A percentile compares a stretch with the other conserved stretches of the same genome.
Evolutionary conservation across 2,797 vertebrate genomes (phyloP).

Genomic region (Antrozous pallidus): DNA sequence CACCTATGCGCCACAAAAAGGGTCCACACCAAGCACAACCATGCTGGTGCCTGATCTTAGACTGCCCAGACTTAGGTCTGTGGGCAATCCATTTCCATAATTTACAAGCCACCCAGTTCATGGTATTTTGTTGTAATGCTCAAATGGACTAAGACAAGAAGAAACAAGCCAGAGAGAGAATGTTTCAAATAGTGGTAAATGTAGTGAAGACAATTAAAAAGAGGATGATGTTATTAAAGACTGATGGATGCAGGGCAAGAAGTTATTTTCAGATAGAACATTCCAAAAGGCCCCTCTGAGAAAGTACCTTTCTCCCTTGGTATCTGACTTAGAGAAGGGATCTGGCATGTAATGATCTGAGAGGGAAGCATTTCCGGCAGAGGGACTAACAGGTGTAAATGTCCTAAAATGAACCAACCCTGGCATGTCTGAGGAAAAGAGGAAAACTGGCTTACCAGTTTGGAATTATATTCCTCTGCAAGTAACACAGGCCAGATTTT

Average conservation of each 20-base stretch:
- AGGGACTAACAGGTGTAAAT: neutral
- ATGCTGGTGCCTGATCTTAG: neutral
- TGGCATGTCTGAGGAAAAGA: neutral
- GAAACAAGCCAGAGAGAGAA: neutral
- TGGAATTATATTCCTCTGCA: neutral
- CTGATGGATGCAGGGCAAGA: neutral
- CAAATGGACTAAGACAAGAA: neutral
- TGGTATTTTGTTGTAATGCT: neutral
- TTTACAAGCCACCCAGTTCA: neutral
- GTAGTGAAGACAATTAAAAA: conserved; percentile 1
- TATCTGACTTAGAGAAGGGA: conserved; percentile 25
- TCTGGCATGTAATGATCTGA: neutral
- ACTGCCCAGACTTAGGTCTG: neutral
- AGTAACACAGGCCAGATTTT: neutral
- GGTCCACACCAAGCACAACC: neutral
- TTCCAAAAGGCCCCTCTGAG: neutral
- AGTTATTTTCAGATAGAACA: neutral
- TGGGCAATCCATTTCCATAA: neutral
- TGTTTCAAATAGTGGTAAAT: neutral
- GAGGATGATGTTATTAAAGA: neutral
- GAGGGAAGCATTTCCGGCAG: conserved; percentile 1
- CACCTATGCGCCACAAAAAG: neutral
- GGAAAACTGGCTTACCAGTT: neutral
- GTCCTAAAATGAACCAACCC: neutral
- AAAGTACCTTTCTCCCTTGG: neutral